Evolutionary conservation across 2,888 invertebrate genomes (phyloP).

Genomic region (Synanthedon tipuliformis): DNA sequence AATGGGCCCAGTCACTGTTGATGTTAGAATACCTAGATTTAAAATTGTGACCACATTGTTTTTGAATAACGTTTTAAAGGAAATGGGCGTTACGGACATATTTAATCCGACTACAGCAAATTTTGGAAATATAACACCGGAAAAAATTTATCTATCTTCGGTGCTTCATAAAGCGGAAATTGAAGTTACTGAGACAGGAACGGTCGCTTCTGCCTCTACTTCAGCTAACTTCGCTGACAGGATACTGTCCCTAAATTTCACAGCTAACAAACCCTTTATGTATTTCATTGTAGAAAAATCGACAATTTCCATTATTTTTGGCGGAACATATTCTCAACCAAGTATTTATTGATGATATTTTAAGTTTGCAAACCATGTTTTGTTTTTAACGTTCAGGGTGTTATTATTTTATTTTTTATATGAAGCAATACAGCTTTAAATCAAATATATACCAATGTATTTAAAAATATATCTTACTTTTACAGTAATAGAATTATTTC

Average conservation of each 20-base stretch:
- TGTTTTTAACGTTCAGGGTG: background rate
- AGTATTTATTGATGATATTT: slow-evolving; percentile 32
- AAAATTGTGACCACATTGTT: slow-evolving; percentile 71
- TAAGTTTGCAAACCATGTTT: background rate
- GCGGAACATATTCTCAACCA: slow-evolving; percentile 68
- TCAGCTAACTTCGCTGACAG: slow-evolving; percentile 61
- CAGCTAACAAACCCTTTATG: slow-evolving; percentile 75
- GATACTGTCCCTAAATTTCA: slow-evolving; percentile 70
- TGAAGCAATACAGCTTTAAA: no score
- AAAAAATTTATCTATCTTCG: slow-evolving; percentile 70
- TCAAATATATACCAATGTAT: no score
- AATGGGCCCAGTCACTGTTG: slow-evolving; percentile 71
- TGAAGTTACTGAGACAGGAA: slow-evolving; percentile 81
- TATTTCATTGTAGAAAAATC: slow-evolving; percentile 77
- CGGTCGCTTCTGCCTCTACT: slow-evolving; percentile 75
- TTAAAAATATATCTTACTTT: no score
- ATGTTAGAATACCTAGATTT: slow-evolving; percentile 74
- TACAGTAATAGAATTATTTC: no score
- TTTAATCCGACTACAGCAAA: slow-evolving; percentile 70
- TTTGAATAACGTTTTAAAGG: slow-evolving; percentile 66
- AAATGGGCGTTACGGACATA: slow-evolving; percentile 76
- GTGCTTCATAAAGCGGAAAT: slow-evolving; percentile 81
- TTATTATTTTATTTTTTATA: no score
- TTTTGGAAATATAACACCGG: slow-evolving; percentile 66
- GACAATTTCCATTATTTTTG: slow-evolving; percentile 73